A percentile compares a stretch with the other conserved stretches of the same genome.
Conservation (phyloP, 2,888 invertebrate genomes). For the Pediacus dermestoides region DNA sequence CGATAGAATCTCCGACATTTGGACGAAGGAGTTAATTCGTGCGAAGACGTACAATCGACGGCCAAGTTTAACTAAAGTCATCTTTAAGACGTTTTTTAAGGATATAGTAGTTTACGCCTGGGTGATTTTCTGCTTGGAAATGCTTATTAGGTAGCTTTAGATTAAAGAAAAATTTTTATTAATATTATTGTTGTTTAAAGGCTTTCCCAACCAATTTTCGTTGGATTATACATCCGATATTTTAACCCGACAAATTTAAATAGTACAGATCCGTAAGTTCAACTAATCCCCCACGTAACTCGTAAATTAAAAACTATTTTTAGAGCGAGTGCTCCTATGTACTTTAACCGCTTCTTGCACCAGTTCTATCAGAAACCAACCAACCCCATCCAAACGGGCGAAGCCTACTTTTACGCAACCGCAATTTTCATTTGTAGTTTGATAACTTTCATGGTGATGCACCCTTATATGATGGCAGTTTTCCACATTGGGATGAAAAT, state of each 20-base stretch:
- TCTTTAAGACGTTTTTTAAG: conserved; percentile 57
- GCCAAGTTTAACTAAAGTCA: conserved; percentile 58
- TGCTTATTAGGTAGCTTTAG: conserved; percentile 47
- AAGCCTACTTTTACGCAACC: conserved; percentile 58
- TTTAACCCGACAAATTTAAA: conserved; percentile 50
- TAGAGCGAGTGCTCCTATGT: conserved; percentile 39
- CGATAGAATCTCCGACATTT: conserved; percentile 58
- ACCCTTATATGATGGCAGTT: conserved; percentile 67
- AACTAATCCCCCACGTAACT: neutral
- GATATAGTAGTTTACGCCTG: conserved; percentile 57
- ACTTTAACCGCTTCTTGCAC: conserved; percentile 38
- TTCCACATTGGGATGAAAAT: conserved; percentile 70
- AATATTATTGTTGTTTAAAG: conserved; percentile 39
- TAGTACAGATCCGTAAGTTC: conserved; percentile 32
- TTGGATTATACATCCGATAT: conserved; percentile 53
- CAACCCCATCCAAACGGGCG: conserved; percentile 37
- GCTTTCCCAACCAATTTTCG: conserved; percentile 54
- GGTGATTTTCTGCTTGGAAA: conserved; percentile 53
- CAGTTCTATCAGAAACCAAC: conserved; percentile 43
- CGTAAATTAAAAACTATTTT: conserved; percentile 9
- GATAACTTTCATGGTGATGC: conserved; percentile 62
- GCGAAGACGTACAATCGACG: conserved; percentile 48
- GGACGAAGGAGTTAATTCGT: conserved; percentile 56
- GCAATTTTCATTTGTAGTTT: conserved; percentile 57
- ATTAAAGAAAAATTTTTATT: conserved; percentile 12